Base-by-base conservation (phyloP, 30 jellyfish, hydroid and myxozoan genomes). In the Sanderia malayensis region DNA sequence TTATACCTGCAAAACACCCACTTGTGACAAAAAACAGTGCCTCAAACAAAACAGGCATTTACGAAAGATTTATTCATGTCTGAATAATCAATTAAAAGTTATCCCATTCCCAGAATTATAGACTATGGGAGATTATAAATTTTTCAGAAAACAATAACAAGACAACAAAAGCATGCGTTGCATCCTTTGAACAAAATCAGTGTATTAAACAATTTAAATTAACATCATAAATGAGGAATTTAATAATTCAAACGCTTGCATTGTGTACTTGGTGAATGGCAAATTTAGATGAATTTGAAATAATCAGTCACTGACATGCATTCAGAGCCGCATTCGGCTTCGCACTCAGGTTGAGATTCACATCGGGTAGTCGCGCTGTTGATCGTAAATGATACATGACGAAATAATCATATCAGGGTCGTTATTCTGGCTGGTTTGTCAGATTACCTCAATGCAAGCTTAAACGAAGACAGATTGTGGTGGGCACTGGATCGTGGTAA, bases 211-310 rank as follows among this genome's bases (percentile, higher is more conserved):
- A n/a, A n/a, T n/a, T n/a, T n/a, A 37, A 76, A 76, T 76, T 21
- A 59, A 32, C 59, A 34, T 22, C 68, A 19, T 34, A 45, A 65
- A 78, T 29, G 61, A 46, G 31, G 41, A 9, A 15, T 1, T 78
- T 3, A 78, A 78, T 64, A 15, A 78, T 78, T 58, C 75, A 78
- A 78, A 65, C n/a, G 89, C 89, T 24, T 78, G 81, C 82, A 78
- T 78, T 78, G 32, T 52, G 53, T 23, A 53, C 66, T 81, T 37
- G 82, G 82, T 33, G 75, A 78, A 78, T 52, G 53, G 13, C 19
- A 0, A 30, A 47, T 53, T 30, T 64, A 32, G 22, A 31, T 17
- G 37, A 44, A 22, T 60, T 62, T 78, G 23, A 78, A 78, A 61
- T 23, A 64, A 62, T 58, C 45, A 78, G 31, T 28, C 32, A 45